Conservation (phyloP, 1,140 invertebrate species). For the Drosophila lacertosa region DNA sequence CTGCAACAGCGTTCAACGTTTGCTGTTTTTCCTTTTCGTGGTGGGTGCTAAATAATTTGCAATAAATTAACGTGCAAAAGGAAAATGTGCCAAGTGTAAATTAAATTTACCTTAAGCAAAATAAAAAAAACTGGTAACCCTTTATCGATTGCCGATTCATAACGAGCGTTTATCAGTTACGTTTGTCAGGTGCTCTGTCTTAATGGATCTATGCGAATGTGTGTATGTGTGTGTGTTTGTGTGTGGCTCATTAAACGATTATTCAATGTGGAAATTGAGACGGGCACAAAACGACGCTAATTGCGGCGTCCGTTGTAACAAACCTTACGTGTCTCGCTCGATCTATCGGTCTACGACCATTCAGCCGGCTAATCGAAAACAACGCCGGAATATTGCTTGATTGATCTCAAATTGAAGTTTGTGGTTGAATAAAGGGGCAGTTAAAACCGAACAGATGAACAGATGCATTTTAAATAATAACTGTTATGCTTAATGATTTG, state of each 20-base stretch:
- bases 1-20: conserved; percentile 32
- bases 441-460: conserved; percentile 21
- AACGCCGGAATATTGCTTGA: conserved; percentile 56
- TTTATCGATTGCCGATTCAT: conserved; percentile 34
- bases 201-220: no score
- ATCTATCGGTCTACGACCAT: conserved; percentile 20
- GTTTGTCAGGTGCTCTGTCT: conserved; percentile 28
- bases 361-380: conserved; percentile 35
- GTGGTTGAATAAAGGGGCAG: conserved; percentile 53
- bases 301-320: conserved; percentile 46
- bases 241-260: conserved; percentile 65
- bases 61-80: conserved; percentile 32
- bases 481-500: not conserved
- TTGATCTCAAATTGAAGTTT: conserved; percentile 72
- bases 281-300: conserved; percentile 47
- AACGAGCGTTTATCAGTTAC: conserved; percentile 38
- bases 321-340: conserved; percentile 25
- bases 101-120: conserved; percentile 17
- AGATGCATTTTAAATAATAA: conserved; percentile 19
- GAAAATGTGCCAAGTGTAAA: conserved; percentile 45
- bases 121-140: conserved; percentile 4
- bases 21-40: conserved; percentile 33
- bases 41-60: conserved; percentile 52
- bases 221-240: conserved; percentile 30
- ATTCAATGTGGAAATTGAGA: conserved; percentile 55